phyloP scores from a whole-genome alignment of 2,113 vertebrate species.

The Microtus oregoni region DNA sequence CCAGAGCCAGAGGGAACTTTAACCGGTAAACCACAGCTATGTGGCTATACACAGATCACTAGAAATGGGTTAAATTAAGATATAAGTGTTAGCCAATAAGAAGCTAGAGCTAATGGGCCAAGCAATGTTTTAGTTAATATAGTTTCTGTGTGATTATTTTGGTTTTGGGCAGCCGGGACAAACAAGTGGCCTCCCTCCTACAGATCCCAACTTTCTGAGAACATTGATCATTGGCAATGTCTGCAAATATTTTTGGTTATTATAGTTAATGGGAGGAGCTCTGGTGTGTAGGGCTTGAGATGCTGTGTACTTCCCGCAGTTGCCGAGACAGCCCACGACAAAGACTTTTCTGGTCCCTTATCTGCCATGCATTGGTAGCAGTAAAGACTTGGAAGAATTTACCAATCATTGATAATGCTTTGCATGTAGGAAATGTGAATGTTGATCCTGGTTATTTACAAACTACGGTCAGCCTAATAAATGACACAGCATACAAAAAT shows the following conservation, averaged over 20 bases:
- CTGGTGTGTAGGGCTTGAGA: neutral
- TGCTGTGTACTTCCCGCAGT: neutral
- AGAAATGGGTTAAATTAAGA: too few species aligned
- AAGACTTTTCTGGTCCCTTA: neutral
- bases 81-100: too few species aligned
- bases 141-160: too few species aligned
- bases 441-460: constrained; percentile 29
- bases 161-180: too few species aligned
- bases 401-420: neutral
- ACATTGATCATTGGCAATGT: neutral
- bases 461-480: neutral
- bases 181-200: too few species aligned
- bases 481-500: neutral
- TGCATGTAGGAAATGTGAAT: neutral
- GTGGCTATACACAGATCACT: too few species aligned
- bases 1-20: too few species aligned
- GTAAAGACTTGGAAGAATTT: neutral
- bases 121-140: too few species aligned
- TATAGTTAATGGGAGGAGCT: neutral
- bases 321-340: neutral
- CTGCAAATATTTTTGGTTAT: neutral
- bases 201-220: neutral
- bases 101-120: too few species aligned
- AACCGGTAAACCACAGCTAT: too few species aligned
- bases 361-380: neutral